Percentiles rank a stretch among this genome's conserved stretches.
Conservation (phyloP, 2,113 vertebrate species). For the Oceanodroma tethys region DNA sequence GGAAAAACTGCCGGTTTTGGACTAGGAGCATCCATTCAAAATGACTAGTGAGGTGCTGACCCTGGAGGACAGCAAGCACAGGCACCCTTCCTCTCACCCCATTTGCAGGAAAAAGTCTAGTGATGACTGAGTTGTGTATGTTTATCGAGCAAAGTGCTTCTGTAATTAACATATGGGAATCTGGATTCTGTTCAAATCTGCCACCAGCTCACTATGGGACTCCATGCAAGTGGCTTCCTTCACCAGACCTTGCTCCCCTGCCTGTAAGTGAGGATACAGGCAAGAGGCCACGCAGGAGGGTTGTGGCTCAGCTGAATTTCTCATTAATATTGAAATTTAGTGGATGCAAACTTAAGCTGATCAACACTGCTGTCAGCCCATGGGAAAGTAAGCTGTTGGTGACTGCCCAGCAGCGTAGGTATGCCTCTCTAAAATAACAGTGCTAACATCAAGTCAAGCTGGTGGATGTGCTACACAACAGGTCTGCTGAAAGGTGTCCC, state of each 20-base stretch:
- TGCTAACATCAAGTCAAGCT: neutral
- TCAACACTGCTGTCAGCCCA: neutral
- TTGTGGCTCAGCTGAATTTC: neutral
- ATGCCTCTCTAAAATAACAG: neutral
- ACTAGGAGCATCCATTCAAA: neutral
- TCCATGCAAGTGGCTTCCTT: neutral
- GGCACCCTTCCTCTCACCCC: neutral
- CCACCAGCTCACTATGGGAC: neutral
- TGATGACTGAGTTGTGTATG: neutral
- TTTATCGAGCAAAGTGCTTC: neutral
- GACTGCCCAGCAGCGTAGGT: neutral
- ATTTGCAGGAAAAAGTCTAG: neutral
- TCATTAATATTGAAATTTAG: neutral
- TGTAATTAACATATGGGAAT: neutral
- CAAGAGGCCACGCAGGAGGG: neutral
- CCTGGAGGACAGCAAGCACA: neutral
- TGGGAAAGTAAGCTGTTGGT: neutral
- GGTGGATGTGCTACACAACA: neutral
- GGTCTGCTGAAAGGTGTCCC: neutral
- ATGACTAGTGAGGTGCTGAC: neutral
- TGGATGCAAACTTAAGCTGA: neutral
- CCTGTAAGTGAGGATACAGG: fast-evolving
- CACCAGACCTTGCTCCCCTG: neutral
- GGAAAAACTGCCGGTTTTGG: neutral
- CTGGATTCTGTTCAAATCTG: neutral